These are phyloP conservation scores for Oryzias javanicus DNA, from an alignment of 2,113 vertebrate genomes.

Conservation along the genomic window DNA sequence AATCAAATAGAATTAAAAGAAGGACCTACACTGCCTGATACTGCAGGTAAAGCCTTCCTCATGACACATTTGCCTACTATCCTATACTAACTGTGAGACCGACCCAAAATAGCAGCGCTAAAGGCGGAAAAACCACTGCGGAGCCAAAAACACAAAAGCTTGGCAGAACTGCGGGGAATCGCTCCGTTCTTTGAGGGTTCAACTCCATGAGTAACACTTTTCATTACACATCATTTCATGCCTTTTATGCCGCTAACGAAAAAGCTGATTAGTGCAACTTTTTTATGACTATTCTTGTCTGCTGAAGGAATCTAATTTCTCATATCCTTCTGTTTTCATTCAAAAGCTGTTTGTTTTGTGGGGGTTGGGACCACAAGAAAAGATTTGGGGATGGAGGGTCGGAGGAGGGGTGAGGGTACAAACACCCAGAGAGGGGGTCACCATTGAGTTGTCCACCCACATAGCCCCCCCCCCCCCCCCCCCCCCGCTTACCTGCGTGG, in stretches of 20 bases:
- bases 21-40: neutral
- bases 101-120: constrained; percentile 8
- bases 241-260: neutral
- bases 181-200: neutral
- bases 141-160: constrained; percentile 7
- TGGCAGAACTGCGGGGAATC: neutral
- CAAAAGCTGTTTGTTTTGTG: constrained; percentile 18
- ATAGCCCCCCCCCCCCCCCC: constrained; percentile 46
- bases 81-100: neutral
- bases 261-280: neutral
- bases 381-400: constrained; percentile 2
- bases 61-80: neutral
- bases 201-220: neutral
- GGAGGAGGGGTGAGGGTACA: constrained; percentile 9
- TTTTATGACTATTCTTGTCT: neutral
- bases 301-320: neutral
- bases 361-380: constrained; percentile 29
- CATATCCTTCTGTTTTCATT: neutral
- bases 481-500: constrained; percentile 71
- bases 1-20: neutral
- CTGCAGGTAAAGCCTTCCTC: neutral
- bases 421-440: constrained; percentile 22
- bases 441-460: constrained; percentile 75
- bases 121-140: constrained; percentile 6
- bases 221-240: constrained; percentile 1